phyloP scores from a whole-genome alignment of 2,888 invertebrate species.

The Achlya flavicornis region DNA sequence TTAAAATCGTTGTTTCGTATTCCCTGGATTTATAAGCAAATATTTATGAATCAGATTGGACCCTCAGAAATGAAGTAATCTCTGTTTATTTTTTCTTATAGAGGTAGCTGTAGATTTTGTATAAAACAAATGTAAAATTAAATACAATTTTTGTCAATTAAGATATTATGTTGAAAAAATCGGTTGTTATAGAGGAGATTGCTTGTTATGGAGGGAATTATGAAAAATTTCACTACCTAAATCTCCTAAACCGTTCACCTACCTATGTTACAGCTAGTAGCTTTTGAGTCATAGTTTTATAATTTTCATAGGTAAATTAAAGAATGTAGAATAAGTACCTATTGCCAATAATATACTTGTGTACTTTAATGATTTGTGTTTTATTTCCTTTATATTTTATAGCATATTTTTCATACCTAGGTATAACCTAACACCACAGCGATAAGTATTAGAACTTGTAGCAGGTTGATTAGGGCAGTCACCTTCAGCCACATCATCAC shows the following conservation, averaged over 20 bases:
- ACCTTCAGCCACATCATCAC: no score
- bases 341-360: not conserved
- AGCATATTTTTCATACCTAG: not conserved
- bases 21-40: no score
- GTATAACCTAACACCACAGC: no score
- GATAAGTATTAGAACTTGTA: no score
- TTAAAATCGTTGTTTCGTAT: no score
- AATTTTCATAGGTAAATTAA: not conserved
- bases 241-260: not conserved
- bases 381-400: not conserved
- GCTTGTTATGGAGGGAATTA: not conserved
- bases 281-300: slow-evolving; percentile 2
- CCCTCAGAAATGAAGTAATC: no score
- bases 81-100: no score
- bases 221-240: not conserved
- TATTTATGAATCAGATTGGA: no score
- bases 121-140: no score
- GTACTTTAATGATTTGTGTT: not conserved
- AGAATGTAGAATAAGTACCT: not conserved
- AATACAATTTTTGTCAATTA: no score
- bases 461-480: no score
- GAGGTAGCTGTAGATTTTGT: no score
- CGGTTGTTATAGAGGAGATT: not conserved
- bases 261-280: not conserved
- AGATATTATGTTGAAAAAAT: not conserved